Evolutionary conservation across 2,113 vertebrate species (phyloP).

Genomic region (Ophiodon elongatus): DNA sequence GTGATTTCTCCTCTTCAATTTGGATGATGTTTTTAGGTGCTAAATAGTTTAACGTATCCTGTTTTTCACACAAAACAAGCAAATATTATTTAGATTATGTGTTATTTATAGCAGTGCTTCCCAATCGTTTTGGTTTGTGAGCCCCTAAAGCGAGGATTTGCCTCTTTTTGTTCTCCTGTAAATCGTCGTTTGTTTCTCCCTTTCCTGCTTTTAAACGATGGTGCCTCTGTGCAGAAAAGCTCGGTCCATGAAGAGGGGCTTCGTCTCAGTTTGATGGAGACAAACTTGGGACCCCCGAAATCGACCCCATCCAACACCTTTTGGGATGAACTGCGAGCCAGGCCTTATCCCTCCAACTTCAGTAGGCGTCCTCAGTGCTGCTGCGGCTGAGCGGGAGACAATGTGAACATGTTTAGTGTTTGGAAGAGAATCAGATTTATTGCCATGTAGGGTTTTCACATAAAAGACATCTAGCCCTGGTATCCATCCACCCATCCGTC

Average conservation of each 20-base stretch:
- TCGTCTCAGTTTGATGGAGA: neutral
- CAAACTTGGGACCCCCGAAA: neutral
- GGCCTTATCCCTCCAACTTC: neutral
- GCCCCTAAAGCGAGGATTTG: neutral
- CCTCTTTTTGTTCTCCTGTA: neutral
- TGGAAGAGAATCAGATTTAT: neutral
- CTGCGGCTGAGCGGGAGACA: neutral
- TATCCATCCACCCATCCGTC: neutral
- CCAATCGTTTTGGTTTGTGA: neutral
- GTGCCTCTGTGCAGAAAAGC: neutral
- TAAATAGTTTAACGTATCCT: neutral
- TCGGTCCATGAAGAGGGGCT: neutral
- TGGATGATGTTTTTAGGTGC: neutral
- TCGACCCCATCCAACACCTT: neutral
- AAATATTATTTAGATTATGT: neutral
- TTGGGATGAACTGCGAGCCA: neutral
- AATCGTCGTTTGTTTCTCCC: neutral
- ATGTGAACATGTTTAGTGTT: neutral
- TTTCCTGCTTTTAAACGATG: neutral
- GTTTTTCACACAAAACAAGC: neutral
- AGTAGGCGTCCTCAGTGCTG: neutral
- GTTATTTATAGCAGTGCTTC: neutral
- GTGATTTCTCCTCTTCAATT: too few relatives aligned
- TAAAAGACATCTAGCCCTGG: neutral
- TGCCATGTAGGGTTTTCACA: neutral